Conservation (phyloP, 2,797 vertebrate genomes). For the Parambassis ranga region DNA sequence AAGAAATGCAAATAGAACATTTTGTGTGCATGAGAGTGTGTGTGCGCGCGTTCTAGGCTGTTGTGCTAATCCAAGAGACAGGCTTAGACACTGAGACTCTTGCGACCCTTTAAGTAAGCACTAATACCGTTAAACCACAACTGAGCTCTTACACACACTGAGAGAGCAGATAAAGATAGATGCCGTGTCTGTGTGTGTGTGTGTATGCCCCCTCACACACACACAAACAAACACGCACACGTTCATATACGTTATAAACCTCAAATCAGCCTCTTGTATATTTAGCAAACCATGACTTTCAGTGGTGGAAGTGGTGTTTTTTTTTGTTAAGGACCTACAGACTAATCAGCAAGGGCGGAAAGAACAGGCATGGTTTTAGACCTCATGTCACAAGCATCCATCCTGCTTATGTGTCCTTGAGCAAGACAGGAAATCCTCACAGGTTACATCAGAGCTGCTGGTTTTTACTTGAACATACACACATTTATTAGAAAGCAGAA, state of each 20-base stretch:
- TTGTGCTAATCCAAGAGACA: constrained; percentile 67
- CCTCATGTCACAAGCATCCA: constrained; percentile 8
- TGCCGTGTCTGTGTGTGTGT: not conserved
- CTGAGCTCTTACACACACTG: constrained; percentile 62
- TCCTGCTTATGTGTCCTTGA: constrained; percentile 9
- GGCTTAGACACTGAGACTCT: constrained; percentile 73
- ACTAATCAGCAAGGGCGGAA: constrained; percentile 19
- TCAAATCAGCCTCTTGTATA: constrained; percentile 13
- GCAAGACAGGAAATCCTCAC: not conserved
- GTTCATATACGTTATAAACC: not conserved
- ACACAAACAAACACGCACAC: not conserved
- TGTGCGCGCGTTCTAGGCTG: constrained; percentile 22
- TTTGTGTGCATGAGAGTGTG: not conserved
- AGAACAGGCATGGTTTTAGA: constrained; percentile 20
- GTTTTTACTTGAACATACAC: not conserved
- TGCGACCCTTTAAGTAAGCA: constrained; percentile 68
- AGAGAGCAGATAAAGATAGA: constrained; percentile 66
- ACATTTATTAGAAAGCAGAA: not conserved
- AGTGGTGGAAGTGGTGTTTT: constrained; percentile 23
- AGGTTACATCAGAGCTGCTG: not conserved
- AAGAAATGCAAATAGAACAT: constrained; percentile 54
- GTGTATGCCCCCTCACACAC: not conserved
- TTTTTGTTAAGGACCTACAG: constrained; percentile 27
- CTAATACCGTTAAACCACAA: constrained; percentile 77
- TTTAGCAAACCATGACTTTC: constrained; percentile 2